A percentile compares a stretch with the other conserved stretches of the same genome.
These are phyloP conservation scores for human DNA, from an alignment of 2,113 vertebrate species.

Conservation along the genomic window DNA sequence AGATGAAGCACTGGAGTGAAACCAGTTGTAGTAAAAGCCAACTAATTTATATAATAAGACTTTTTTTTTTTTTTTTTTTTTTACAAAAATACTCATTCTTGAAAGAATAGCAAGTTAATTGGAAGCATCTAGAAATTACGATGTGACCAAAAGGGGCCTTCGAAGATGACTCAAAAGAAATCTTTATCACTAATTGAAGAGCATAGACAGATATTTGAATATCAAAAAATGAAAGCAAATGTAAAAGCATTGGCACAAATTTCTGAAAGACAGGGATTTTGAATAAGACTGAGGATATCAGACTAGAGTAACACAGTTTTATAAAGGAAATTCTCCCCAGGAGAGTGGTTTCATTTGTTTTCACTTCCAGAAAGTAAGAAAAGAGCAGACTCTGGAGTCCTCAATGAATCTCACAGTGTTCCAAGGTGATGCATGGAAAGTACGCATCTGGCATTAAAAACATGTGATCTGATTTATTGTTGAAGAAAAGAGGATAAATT, in stretches of 20 bases:
- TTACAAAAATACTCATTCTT: background rate
- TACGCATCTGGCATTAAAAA: background rate
- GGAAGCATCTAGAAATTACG: background rate
- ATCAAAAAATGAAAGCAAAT: background rate
- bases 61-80: background rate
- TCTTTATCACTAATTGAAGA: background rate
- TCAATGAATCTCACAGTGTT: background rate
- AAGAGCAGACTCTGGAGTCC: background rate
- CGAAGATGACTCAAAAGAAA: background rate
- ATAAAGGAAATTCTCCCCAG: background rate
- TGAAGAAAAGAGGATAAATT: background rate
- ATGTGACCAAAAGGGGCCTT: background rate
- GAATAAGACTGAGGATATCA: background rate
- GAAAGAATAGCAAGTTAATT: background rate
- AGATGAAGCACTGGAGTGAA: background rate
- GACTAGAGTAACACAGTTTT: background rate
- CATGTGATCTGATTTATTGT: background rate
- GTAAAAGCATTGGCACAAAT: background rate
- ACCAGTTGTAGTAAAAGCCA: background rate
- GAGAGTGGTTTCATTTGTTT: background rate
- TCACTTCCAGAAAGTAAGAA: background rate
- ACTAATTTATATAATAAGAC: background rate
- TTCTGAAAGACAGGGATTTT: background rate
- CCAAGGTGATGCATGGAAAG: background rate
- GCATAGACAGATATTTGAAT: background rate